Evolutionary conservation across 1,140 invertebrate species (phyloP).

Genomic region (Drosophila bifasciata): DNA sequence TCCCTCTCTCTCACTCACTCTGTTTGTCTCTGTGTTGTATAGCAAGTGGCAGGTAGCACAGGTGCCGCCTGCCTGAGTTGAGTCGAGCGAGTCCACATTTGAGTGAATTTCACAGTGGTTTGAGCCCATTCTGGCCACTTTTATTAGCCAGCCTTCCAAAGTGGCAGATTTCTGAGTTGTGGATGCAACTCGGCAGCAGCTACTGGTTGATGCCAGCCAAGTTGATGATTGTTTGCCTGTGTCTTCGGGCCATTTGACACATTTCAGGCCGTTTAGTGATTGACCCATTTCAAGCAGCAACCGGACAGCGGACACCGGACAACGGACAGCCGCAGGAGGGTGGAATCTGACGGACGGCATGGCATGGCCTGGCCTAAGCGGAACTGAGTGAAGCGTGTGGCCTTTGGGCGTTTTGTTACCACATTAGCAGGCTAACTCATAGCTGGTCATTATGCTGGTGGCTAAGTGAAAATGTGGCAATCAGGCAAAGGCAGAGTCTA

Average conservation of each 20-base stretch:
- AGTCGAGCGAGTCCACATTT: constrained; percentile 19
- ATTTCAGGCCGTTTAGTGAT: constrained; percentile 62
- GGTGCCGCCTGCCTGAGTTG: constrained; percentile 21
- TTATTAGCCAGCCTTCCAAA: constrained; percentile 32
- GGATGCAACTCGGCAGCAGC: constrained; percentile 23
- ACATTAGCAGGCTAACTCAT: constrained; percentile 52
- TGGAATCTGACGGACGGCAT: constrained; percentile 3
- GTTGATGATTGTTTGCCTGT: constrained; percentile 44
- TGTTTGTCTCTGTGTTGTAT: background rate
- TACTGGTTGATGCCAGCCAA: constrained; percentile 52
- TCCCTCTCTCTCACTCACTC: constrained; percentile 14
- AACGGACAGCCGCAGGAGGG: constrained; percentile 27
- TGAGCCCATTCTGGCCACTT: constrained; percentile 40
- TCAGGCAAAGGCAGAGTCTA: background rate
- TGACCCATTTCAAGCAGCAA: constrained; percentile 67
- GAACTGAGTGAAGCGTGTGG: constrained; percentile 9
- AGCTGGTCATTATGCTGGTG: constrained; percentile 41
- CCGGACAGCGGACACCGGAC: background rate
- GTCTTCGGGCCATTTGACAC: constrained; percentile 73
- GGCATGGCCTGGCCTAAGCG: constrained; percentile 1
- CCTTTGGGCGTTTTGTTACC: constrained; percentile 52
- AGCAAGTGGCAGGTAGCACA: constrained; percentile 42
- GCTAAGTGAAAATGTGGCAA: constrained; percentile 36
- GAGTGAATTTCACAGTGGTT: constrained; percentile 28
- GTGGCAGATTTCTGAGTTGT: no score